Percentiles rank a stretch among this genome's conserved stretches.
Conservation (phyloP, 2,113 vertebrate genomes). For the Brachyistius frenatus region DNA sequence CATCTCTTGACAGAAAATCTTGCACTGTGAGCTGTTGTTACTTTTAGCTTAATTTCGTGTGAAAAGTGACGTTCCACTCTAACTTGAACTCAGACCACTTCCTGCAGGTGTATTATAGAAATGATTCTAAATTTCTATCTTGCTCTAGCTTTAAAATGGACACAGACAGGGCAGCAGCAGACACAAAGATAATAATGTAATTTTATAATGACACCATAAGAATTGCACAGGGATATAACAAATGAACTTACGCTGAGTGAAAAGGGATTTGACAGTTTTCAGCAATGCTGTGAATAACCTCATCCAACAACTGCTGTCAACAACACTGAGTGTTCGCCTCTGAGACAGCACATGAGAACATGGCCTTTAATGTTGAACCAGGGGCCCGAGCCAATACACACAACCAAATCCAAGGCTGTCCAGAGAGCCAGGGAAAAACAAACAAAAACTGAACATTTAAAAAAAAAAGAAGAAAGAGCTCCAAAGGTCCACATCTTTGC, state of each 20-base stretch:
- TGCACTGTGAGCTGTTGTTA: not conserved
- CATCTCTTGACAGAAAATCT: conserved; percentile 30
- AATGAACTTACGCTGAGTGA: not conserved
- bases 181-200: not conserved
- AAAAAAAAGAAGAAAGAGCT: conserved; percentile 35
- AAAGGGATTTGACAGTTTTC: not conserved
- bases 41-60: not conserved
- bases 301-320: not conserved
- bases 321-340: not conserved
- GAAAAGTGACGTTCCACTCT: not conserved
- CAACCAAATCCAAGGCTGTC: conserved; percentile 51
- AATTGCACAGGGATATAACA: not conserved
- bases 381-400: conserved; percentile 63
- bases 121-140: not conserved
- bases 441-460: conserved; percentile 54
- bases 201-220: not conserved
- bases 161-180: not conserved
- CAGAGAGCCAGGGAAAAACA: conserved; percentile 59
- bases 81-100: conserved; percentile 46
- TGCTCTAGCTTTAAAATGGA: not conserved
- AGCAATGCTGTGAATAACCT: not conserved
- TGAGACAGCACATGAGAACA: conserved; percentile 56
- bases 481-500: conserved; percentile 30
- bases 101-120: conserved; percentile 13
- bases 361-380: conserved; percentile 44